Evolutionary conservation across 2,888 invertebrate genomes (phyloP).

Genomic region (Cosmopolites sordidus): DNA sequence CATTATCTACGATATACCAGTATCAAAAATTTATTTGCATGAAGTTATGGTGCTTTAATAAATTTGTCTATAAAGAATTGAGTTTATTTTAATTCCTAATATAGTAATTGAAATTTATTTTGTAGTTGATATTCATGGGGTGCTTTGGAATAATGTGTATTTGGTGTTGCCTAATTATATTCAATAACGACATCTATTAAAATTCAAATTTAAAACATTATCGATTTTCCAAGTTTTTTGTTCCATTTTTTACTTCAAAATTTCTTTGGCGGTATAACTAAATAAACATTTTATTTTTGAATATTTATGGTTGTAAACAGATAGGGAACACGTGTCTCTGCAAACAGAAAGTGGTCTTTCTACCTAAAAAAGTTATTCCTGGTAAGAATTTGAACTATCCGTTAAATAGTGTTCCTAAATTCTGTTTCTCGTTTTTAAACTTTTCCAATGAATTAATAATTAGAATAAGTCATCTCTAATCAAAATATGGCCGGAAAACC

Average conservation of each 20-base stretch:
- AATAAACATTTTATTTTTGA: not conserved
- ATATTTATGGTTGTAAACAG: not conserved
- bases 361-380: no score
- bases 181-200: no score
- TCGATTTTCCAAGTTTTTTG: not conserved
- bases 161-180: not conserved
- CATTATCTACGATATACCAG: constrained; percentile 29
- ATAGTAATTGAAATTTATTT: no score
- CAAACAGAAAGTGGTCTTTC: no score
- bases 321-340: not conserved
- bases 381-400: no score
- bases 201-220: no score
- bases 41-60: constrained; percentile 46
- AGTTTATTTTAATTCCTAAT: no score
- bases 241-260: not conserved
- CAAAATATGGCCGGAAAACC: constrained; percentile 16
- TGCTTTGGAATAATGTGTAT: not conserved
- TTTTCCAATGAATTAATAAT: no score
- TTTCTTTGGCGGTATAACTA: not conserved
- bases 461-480: not conserved
- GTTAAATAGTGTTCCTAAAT: no score
- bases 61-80: constrained; percentile 32
- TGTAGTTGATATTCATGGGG: no score
- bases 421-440: no score
- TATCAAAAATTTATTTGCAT: constrained; percentile 40